Evolutionary conservation across 2,888 invertebrate species (phyloP).

Genomic region (Acanthosepion esculentum): DNA sequence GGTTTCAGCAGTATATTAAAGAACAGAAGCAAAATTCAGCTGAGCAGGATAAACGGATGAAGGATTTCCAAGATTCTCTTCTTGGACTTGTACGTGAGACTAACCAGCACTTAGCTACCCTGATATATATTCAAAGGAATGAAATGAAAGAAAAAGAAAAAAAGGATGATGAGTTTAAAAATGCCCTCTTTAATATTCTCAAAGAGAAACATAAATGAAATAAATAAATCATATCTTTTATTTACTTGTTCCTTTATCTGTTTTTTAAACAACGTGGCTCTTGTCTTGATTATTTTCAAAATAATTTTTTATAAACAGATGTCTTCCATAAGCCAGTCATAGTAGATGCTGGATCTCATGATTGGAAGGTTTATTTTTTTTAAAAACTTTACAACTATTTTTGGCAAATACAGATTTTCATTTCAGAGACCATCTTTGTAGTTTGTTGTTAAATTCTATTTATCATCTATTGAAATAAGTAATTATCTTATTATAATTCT

Average conservation of each 20-base stretch:
- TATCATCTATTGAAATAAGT: no score
- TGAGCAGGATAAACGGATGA: not conserved
- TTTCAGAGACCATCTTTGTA: no score
- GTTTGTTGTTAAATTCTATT: no score
- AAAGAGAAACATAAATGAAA: not conserved
- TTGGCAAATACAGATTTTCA: no score
- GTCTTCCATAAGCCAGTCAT: no score
- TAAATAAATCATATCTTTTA: not conserved
- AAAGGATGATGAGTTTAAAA: conserved; percentile 37
- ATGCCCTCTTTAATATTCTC: not conserved
- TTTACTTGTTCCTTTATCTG: not conserved
- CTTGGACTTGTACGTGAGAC: conserved; percentile 34
- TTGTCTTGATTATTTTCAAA: no score
- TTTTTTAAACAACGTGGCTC: no score
- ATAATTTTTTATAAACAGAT: no score
- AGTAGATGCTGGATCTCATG: no score
- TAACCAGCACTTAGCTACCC: conserved; percentile 35
- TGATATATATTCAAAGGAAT: not conserved
- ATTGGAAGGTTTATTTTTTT: no score
- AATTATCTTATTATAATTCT: no score
- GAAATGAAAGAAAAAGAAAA: conserved; percentile 37
- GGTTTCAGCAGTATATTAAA: conserved; percentile 7
- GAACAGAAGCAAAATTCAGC: not conserved
- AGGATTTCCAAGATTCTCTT: conserved; percentile 35
- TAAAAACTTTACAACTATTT: no score